Conservation (phyloP, 2,888 invertebrate genomes). For the Platycnemis pennipes region DNA sequence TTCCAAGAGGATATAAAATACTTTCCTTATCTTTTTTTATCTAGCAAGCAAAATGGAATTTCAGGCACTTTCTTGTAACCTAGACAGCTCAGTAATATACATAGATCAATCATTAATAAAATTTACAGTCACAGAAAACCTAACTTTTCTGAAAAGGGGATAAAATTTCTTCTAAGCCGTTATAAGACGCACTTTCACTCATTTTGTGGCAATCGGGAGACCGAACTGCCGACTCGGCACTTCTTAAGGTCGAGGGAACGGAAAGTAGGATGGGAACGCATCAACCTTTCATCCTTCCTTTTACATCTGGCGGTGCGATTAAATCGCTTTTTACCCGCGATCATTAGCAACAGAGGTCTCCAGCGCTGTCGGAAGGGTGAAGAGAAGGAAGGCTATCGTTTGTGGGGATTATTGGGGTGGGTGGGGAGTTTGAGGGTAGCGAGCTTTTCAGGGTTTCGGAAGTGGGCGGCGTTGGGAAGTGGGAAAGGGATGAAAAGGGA, state of each 20-base stretch:
- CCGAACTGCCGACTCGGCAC: background rate
- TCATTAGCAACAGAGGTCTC: conserved; percentile 12
- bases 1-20: too few species aligned
- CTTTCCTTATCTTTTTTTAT: too few species aligned
- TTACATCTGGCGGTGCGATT: background rate
- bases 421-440: background rate
- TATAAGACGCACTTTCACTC: background rate
- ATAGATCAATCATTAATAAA: too few species aligned
- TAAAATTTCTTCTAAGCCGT: background rate
- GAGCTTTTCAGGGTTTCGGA: background rate
- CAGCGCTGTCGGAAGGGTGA: conserved; percentile 2
- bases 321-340: background rate
- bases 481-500: background rate
- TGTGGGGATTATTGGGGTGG: background rate
- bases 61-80: too few species aligned
- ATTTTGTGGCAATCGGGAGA: background rate
- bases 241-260: background rate
- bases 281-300: conserved; percentile 23
- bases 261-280: background rate
- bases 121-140: too few species aligned
- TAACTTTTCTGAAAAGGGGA: background rate
- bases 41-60: too few species aligned
- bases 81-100: too few species aligned
- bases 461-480: background rate
- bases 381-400: background rate